Conservation (phyloP, 2,888 invertebrate genomes). For the Philonicus albiceps region DNA sequence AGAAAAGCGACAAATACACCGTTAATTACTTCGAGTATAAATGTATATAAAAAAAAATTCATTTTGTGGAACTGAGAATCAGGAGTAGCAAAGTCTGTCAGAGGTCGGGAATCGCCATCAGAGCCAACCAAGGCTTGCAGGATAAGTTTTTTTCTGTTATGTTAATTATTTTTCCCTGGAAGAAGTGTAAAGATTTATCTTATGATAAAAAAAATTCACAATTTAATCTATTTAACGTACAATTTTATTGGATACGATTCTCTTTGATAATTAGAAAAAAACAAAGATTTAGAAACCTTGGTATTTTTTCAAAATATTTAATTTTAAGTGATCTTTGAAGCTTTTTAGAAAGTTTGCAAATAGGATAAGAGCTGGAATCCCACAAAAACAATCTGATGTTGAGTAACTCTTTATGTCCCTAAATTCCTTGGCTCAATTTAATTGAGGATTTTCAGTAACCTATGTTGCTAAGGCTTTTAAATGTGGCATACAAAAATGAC, state of each 20-base stretch:
- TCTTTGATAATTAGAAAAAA: constrained; percentile 5
- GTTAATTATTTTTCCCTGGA: background rate
- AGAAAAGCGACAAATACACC: constrained; percentile 42
- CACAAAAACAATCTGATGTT: background rate
- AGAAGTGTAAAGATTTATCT: constrained; percentile 9
- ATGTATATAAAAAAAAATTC: constrained; percentile 45
- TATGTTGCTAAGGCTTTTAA: no score
- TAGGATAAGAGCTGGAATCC: background rate
- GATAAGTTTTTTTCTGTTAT: background rate
- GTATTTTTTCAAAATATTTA: background rate
- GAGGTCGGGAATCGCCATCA: background rate
- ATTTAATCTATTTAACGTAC: constrained; percentile 24
- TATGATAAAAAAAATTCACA: constrained; percentile 12
- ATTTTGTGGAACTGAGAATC: background rate
- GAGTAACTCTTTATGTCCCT: background rate
- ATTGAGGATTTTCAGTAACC: no score
- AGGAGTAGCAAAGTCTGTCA: background rate
- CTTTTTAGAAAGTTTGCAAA: background rate
- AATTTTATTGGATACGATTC: constrained; percentile 13
- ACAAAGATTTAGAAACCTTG: background rate
- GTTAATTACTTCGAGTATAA: constrained; percentile 47
- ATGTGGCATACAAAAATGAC: no score
- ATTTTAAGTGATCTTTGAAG: background rate
- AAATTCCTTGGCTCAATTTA: no score
- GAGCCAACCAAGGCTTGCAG: background rate